phyloP scores from a whole-genome alignment of 2,797 vertebrate genomes.

The Bucorvus abyssinicus region DNA sequence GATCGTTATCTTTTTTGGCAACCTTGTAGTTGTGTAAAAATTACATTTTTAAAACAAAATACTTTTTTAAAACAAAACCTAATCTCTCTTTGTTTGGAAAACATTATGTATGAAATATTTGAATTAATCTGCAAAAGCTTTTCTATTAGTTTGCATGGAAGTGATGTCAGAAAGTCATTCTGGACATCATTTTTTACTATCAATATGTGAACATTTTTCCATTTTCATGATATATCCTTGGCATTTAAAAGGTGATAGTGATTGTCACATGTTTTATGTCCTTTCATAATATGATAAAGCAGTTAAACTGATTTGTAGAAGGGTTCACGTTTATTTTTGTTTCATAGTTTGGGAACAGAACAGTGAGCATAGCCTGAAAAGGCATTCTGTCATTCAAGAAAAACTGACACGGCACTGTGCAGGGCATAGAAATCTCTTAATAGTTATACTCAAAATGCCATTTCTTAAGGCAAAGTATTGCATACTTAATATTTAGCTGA shows the following conservation, averaged over 20 bases:
- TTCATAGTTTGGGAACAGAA: background rate
- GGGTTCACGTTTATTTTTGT: background rate
- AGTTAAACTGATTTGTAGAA: background rate
- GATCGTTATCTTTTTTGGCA: background rate
- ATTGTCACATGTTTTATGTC: background rate
- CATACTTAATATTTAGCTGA: background rate
- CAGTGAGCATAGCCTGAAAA: background rate
- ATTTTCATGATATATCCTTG: background rate
- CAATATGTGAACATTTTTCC: background rate
- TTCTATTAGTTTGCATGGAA: background rate
- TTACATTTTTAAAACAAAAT: background rate
- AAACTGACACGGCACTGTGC: background rate
- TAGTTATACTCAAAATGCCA: background rate
- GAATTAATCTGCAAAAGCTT: background rate
- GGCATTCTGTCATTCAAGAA: background rate
- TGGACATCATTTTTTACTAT: background rate
- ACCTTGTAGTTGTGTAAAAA: background rate
- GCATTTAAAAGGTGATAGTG: background rate
- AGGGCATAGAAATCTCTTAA: background rate
- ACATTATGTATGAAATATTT: background rate
- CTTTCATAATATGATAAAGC: background rate
- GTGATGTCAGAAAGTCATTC: background rate
- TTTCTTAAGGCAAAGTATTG: constrained; percentile 8
- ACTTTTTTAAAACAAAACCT: background rate
- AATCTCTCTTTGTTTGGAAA: background rate